Base-by-base conservation (phyloP, 2,797 vertebrate species). In the Acrocephalus scirpaceus region DNA sequence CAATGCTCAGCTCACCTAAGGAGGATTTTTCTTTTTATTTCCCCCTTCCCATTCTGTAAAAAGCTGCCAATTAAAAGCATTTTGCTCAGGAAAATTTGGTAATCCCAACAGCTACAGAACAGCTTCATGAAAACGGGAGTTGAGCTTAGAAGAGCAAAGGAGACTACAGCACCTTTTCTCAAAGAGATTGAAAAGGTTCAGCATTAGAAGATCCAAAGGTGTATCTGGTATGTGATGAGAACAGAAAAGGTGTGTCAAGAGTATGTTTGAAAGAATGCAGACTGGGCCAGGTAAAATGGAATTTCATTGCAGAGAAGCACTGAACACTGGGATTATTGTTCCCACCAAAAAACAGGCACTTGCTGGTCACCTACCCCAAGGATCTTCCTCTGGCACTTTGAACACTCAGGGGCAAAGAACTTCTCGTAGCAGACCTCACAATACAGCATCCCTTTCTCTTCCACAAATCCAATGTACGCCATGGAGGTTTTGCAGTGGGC, bases 361-460 rank as follows among this genome's bases (percentile, higher is more conserved):
- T 38, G 22, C 45, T 34, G 38, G 15, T 76, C 83, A 98, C 99
- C 98, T 97, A 99, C 99, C 96, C 99, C 99, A 48, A 99, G 98
- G 75, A 99, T 98, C 98, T 99, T 99, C 97, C 98, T 98, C 57
- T 99, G 98, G 97, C 99, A 99, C 88, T 98, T 98, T 16, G 97
- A 98, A 80, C 99, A 99, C 64, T 98, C 97, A 13, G 99, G 99
- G 30, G 99, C 99, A 4, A 99, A 98, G 97, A 99, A 99, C 97
- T 99, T 98, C 98, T 99, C 99, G 25, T 99, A 99, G 97, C 99
- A 99, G 42, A 96, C 97, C 85, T 98, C 98, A 10, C 99, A 99
- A 93, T 99, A 99, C 54, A 99, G 98, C 3, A 98, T 96, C n/a
- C 99, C 99, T 30, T 97, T 98, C 97, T 99, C 99, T 97, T 99